phyloP scores from a whole-genome alignment of 2,113 vertebrate genomes.

The Myrmophylax atrothorax region DNA sequence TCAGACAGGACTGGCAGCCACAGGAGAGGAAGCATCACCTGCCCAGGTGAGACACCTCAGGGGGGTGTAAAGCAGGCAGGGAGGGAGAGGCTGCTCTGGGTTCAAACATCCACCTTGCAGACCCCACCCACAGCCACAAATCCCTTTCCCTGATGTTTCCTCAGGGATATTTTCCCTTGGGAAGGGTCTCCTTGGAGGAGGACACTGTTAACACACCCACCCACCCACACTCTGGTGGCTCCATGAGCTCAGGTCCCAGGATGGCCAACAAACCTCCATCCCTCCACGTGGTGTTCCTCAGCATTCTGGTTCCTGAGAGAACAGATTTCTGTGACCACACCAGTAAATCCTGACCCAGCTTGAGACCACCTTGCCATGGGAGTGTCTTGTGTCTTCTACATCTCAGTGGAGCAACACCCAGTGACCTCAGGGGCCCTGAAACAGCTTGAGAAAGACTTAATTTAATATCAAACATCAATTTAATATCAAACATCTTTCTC shows the following conservation, averaged over 20 bases:
- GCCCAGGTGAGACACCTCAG: too few species aligned
- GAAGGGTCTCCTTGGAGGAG: accelerated
- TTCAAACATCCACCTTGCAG: background rate
- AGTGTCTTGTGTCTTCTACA: background rate
- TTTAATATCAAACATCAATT: background rate
- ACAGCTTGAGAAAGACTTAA: background rate
- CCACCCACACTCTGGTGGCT: background rate
- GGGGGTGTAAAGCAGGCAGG: background rate
- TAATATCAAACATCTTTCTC: background rate
- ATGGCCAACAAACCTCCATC: background rate
- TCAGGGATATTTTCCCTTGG: background rate
- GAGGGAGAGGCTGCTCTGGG: background rate
- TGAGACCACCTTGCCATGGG: accelerated
- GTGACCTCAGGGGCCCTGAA: background rate
- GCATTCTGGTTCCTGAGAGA: background rate
- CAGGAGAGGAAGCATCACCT: too few species aligned
- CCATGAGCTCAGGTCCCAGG: accelerated
- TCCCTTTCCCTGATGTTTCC: background rate
- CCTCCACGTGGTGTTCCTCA: background rate
- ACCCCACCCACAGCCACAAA: background rate
- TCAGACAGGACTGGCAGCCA: too few species aligned
- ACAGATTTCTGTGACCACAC: background rate
- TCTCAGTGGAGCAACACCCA: background rate
- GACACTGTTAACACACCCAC: accelerated
- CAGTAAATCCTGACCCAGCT: background rate